Base-by-base conservation (phyloP, 2,113 vertebrate genomes). In the Natator depressus region DNA sequence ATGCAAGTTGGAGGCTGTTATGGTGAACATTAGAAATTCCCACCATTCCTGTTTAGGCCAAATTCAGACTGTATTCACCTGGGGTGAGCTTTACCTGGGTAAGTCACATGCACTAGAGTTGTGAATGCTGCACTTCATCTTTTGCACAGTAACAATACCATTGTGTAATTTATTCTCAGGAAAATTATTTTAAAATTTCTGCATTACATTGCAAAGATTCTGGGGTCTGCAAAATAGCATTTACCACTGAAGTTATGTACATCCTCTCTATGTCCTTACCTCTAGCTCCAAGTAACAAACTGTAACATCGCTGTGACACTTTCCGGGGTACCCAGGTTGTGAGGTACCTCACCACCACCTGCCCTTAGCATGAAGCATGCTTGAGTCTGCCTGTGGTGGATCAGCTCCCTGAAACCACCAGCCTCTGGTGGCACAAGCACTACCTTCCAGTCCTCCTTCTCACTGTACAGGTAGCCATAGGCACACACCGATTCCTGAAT, bases 11-110 rank as follows among this genome's bases (percentile, higher is more conserved):
- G 59, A 91, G 89, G 24, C 38, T 65, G 50, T 87, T 54, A 42
- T 29, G 42, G 27, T n/a, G 50, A 80, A 90, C 38, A 49, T 10
- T 46, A 84, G 57, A 51, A 6, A 0, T 31, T 78, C 35, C 31
- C 0, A 1, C 46, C 50, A 1, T 84, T 47, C 38, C 4, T 91
- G 47, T 62, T 87, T 75, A 38, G 14, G 0, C 11, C 9, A 6
- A 82, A 31, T 82, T 93, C 59, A 4, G 46, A 7, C 84, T 87
- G 46, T 89, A 35, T 46, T 65, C 29, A 19, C 51, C 5, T 88
- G 27, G 12, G 24, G 29, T 49, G 62, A 54, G 53, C 46, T 79
- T 29, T 53, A 55, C 47, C 10, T 29, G 19, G 79, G 55, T 72
- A 17, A 10, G 80, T 49, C 78, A 84, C 62, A 51, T 42, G 62